Percentiles rank a stretch among this genome's conserved stretches.
phyloP scores from a whole-genome alignment of 1,140 invertebrate genomes.

The Rhagoletis zephyria region DNA sequence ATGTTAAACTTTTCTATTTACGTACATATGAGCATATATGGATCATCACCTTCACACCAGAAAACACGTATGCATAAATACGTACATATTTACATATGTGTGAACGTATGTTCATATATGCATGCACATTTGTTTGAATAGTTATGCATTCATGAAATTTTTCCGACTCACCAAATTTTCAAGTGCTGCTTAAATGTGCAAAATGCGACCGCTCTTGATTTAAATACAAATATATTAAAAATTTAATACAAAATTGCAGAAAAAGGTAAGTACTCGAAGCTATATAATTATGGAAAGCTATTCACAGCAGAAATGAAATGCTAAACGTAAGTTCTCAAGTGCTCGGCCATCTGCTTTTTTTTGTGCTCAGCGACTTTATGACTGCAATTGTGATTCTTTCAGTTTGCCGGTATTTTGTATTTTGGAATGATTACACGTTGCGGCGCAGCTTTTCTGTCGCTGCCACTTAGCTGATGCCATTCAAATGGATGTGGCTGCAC shows the following conservation, averaged over 20 bases:
- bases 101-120: neutral
- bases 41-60: no score
- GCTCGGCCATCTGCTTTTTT: slow-evolving; percentile 15
- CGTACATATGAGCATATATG: no score
- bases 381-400: neutral
- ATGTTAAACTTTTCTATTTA: no score
- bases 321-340: slow-evolving; percentile 30
- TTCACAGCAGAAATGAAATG: slow-evolving; percentile 12
- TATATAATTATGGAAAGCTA: slow-evolving; percentile 38
- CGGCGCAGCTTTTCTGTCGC: neutral
- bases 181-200: slow-evolving; percentile 38
- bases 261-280: slow-evolving; percentile 26
- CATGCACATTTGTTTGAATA: neutral
- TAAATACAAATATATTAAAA: slow-evolving; percentile 51
- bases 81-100: neutral
- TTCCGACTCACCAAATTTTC: slow-evolving; percentile 19
- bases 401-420: neutral
- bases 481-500: slow-evolving; percentile 26
- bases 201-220: slow-evolving; percentile 49
- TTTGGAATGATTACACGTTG: slow-evolving; percentile 1
- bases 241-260: slow-evolving; percentile 39
- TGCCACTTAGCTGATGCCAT: slow-evolving; percentile 14
- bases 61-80: no score
- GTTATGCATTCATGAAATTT: slow-evolving; percentile 15
- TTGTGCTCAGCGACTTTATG: neutral